Evolutionary conservation across 2,888 invertebrate species (phyloP).

Genomic region (Euclidia mi): DNA sequence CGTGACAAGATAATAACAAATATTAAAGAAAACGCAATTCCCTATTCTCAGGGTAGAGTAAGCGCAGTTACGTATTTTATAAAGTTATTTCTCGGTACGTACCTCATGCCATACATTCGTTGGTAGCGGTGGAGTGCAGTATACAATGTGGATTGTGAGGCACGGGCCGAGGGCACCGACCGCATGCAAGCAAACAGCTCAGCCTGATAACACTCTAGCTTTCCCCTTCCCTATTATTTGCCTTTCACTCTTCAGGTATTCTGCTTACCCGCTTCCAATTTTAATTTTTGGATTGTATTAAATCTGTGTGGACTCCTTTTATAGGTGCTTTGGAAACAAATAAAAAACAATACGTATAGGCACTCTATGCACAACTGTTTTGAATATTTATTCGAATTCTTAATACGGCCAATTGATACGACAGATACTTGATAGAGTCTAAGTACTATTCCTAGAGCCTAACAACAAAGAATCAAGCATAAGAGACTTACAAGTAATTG

Average conservation of each 20-base stretch:
- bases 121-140: conserved; percentile 31
- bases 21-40: too few species aligned
- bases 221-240: conserved; percentile 71
- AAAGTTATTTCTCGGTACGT: conserved; percentile 32
- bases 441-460: too few species aligned
- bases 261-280: conserved; percentile 56
- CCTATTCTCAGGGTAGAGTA: neutral
- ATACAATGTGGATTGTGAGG: conserved; percentile 35
- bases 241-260: conserved; percentile 67
- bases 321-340: too few species aligned
- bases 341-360: neutral
- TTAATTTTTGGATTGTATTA: conserved; percentile 28
- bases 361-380: too few species aligned
- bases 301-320: neutral
- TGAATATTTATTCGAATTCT: too few species aligned
- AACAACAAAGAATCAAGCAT: too few species aligned
- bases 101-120: conserved; percentile 26
- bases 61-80: conserved; percentile 15
- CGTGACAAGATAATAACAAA: too few species aligned
- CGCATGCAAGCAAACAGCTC: conserved; percentile 63
- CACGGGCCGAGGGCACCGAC: conserved; percentile 46
- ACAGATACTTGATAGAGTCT: too few species aligned
- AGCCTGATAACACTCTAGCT: conserved; percentile 62
- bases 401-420: too few species aligned
- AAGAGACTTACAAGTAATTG: too few species aligned